Evolutionary conservation across 1,140 invertebrate genomes (phyloP).

Genomic region (Muscidifurax raptorellus): DNA sequence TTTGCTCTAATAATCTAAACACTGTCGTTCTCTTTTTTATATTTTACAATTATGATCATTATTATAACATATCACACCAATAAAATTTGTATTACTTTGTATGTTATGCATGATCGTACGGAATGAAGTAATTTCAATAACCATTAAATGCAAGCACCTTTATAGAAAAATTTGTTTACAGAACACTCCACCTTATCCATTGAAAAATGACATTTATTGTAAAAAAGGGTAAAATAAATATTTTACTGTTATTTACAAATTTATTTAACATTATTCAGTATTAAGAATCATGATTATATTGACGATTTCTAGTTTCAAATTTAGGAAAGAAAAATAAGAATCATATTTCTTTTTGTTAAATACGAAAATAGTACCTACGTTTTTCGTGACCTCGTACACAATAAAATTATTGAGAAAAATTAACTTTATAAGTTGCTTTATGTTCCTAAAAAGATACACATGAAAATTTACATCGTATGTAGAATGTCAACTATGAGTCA

Average conservation of each 20-base stretch:
- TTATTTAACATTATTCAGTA: conserved; percentile 28
- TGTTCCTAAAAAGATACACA: conserved; percentile 51
- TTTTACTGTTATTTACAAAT: conserved; percentile 40
- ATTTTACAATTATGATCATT: conserved; percentile 57
- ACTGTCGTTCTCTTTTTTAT: conserved; percentile 44
- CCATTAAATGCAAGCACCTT: conserved; percentile 46
- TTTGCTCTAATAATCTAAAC: conserved; percentile 47
- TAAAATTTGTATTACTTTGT: conserved; percentile 59
- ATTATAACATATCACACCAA: conserved; percentile 63
- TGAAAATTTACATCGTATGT: conserved; percentile 20
- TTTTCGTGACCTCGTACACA: background rate
- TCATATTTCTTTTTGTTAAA: conserved; percentile 3
- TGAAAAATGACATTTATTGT: conserved; percentile 11
- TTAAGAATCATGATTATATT: conserved; percentile 38
- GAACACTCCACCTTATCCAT: conserved; percentile 29
- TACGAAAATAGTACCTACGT: conserved; percentile 39
- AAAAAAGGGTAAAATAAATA: conserved; percentile 42
- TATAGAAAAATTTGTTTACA: conserved; percentile 39
- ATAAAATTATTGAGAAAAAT: background rate
- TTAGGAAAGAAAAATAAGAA: conserved; percentile 31
- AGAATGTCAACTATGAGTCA: no score
- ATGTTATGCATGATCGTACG: conserved; percentile 52
- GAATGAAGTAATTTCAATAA: conserved; percentile 42
- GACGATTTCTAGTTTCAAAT: conserved; percentile 2
- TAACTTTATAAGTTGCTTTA: conserved; percentile 38